These are phyloP conservation scores for Eleginops maclovinus DNA, from an alignment of 2,113 vertebrate genomes.

Conservation along the genomic window DNA sequence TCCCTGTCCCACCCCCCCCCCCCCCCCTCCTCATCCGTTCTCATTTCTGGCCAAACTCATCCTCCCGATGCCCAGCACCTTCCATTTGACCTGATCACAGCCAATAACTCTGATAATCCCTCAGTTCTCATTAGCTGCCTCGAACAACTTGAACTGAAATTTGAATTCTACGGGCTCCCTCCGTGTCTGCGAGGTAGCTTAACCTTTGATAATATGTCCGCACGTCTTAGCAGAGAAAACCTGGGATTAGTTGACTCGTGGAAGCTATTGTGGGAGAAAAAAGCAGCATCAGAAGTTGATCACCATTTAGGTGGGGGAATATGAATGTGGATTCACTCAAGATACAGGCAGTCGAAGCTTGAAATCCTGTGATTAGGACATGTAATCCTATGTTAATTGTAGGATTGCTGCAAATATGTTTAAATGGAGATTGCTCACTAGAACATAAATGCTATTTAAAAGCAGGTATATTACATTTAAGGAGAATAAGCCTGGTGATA, in stretches of 20 bases:
- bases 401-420: constrained; percentile 20
- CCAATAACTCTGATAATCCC: constrained; percentile 59
- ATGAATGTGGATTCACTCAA: constrained; percentile 45
- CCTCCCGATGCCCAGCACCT: constrained; percentile 19
- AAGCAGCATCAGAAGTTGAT: constrained; percentile 60
- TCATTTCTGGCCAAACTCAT: background rate
- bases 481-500: constrained; percentile 5
- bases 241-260: constrained; percentile 63
- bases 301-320: constrained; percentile 46
- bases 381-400: constrained; percentile 72
- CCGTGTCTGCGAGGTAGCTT: constrained; percentile 54
- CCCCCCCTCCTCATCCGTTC: background rate
- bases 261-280: constrained; percentile 67
- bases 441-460: constrained; percentile 36
- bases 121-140: constrained; percentile 49
- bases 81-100: constrained; percentile 41
- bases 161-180: constrained; percentile 53
- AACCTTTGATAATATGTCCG: constrained; percentile 65
- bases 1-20: background rate
- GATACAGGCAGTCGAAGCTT: constrained; percentile 45
- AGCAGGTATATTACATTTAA: constrained; percentile 27
- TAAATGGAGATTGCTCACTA: constrained; percentile 36
- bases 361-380: constrained; percentile 64
- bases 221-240: constrained; percentile 57
- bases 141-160: constrained; percentile 45